A percentile compares a stretch with the other conserved stretches of the same genome.
phyloP scores from a whole-genome alignment of 2,797 vertebrate species.

The Corythornis leucogaster region DNA sequence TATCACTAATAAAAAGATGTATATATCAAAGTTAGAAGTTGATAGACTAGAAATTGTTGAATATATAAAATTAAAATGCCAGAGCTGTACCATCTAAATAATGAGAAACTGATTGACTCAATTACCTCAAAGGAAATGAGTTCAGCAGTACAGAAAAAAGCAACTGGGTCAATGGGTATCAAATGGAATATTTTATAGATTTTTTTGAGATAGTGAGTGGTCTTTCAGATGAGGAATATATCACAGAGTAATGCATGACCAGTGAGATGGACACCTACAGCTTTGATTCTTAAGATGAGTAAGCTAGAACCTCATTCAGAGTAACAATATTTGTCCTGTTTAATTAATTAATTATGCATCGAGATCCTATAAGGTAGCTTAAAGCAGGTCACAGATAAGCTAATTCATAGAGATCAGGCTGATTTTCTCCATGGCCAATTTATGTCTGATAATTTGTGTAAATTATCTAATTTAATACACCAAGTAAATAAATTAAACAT shows the following conservation, averaged over 20 bases:
- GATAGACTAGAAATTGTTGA: conserved; percentile 68
- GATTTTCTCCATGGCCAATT: conserved; percentile 50
- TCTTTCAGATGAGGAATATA: conserved; percentile 19
- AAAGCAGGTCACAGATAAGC: conserved; percentile 49
- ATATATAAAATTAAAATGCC: conserved; percentile 78
- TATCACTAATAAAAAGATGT: conserved; percentile 40
- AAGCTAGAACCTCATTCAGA: conserved; percentile 20
- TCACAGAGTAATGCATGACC: neutral
- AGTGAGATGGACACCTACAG: neutral
- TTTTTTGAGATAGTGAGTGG: conserved; percentile 11
- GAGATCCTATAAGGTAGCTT: conserved; percentile 56
- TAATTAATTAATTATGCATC: conserved; percentile 64
- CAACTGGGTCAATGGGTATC: conserved; percentile 15
- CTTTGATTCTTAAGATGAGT: conserved; percentile 5
- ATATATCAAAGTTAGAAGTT: conserved; percentile 60
- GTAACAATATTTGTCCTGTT: conserved; percentile 32
- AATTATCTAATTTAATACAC: conserved; percentile 68
- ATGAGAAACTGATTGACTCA: conserved; percentile 74
- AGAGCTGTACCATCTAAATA: conserved; percentile 64
- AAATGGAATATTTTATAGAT: conserved; percentile 35
- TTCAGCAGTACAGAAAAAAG: conserved; percentile 64
- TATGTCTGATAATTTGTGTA: conserved; percentile 46
- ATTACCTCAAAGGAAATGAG: conserved; percentile 73
- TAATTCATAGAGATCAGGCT: conserved; percentile 44
- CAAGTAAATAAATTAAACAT: conserved; percentile 69